Evolutionary conservation across 2,888 invertebrate species (phyloP), one percentile per base, ranked within the genome.

Genomic region (Psococerastis gibbosa): DNA sequence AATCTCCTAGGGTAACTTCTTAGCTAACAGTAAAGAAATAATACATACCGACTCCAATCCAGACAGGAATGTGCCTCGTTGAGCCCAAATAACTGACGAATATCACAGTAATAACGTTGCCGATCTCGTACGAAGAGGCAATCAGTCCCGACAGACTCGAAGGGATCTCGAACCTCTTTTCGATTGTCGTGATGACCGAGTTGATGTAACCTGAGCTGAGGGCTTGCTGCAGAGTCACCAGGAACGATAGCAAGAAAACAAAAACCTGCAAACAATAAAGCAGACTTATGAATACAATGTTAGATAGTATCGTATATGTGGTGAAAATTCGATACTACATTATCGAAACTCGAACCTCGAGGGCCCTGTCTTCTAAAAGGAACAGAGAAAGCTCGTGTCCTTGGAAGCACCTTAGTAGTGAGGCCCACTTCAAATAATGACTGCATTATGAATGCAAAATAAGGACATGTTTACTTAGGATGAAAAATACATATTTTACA

Each of bases 181-280:
- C 92, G 56, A 94, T 91, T 45, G 92, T 94, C 52, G 92, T 92
- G 62, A 94, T 91, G 63, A 94, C 92, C 61, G 87, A 87, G 66
- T 88, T 88, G 53, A 87, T 85, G 61, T 88, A 88, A 51, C 88
- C 88, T 48, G 87, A 88, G 61, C 87, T 85, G 51, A 88, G 67
- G 17, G 85, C 87, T 64, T 88, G 88, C 60, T 88, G 88, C 52
- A 88, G 69, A 54, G 87, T 88, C 56, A 88, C 88, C 59, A 88
- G 75, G 67, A 87, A 75, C 58, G 87, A 87, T 53, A 88, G 72
- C 56, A 88, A 73, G 62, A 85, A 73, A 59, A 88, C 87, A 64
- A 88, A 88, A 59, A 85, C 81, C 78, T 82, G 67, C 46, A n/a
- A n/a, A n/a, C n/a, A n/a, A n/a, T n/a, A n/a, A n/a, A n/a, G n/a